Evolutionary conservation across 2,888 invertebrate genomes (phyloP).

Genomic region (Synanthedon vespiformis): DNA sequence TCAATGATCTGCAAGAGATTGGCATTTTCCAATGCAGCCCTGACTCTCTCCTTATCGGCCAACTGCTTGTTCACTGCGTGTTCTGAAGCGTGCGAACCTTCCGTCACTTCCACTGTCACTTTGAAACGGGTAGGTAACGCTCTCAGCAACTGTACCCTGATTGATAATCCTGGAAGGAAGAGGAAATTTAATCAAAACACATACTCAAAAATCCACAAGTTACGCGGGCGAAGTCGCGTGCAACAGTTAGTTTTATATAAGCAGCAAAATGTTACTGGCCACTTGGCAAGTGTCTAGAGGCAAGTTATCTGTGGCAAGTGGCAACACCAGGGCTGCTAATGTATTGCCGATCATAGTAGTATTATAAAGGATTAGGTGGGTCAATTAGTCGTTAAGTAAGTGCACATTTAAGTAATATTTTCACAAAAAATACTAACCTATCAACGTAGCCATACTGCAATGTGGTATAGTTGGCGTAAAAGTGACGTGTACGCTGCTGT

Average conservation of each 20-base stretch:
- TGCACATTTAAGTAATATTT: too few species aligned
- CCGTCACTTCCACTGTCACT: constrained; percentile 88
- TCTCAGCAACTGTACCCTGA: constrained; percentile 90
- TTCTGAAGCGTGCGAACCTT: constrained; percentile 94
- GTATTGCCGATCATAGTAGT: too few species aligned
- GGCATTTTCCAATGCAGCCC: constrained; percentile 95
- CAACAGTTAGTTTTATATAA: too few species aligned
- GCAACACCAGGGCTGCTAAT: too few species aligned
- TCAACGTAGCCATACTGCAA: constrained; percentile 98
- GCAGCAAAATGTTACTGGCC: too few species aligned
- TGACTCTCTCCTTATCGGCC: constrained; percentile 97
- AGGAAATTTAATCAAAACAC: background rate
- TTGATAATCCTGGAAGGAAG: constrained; percentile 78
- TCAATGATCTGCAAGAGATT: constrained; percentile 94
- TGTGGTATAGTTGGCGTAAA: constrained; percentile 99
- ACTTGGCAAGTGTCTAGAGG: too few species aligned
- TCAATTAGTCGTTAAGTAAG: too few species aligned
- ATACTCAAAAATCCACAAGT: background rate
- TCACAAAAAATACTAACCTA: constrained; percentile 29
- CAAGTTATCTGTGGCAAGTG: too few species aligned
- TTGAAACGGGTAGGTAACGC: constrained; percentile 87
- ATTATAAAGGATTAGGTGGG: too few species aligned
- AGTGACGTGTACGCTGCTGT: constrained; percentile 78
- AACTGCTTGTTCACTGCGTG: constrained; percentile 96
- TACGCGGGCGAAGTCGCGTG: too few species aligned